Base-by-base conservation (phyloP, 2,888 invertebrate genomes). In the Villa cingulata region DNA sequence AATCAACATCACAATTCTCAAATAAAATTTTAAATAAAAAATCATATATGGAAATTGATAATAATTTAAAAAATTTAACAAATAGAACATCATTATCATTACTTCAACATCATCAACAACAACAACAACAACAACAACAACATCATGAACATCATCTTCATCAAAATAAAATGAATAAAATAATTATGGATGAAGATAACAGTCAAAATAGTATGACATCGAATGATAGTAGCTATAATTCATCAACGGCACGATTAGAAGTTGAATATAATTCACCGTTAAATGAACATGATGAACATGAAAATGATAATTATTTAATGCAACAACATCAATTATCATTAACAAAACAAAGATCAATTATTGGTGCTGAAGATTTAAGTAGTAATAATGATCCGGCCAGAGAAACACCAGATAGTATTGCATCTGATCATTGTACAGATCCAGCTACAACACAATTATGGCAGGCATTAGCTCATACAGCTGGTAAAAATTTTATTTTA, bases 181-280 rank as follows among this genome's bases (percentile, higher is more conserved):
- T 37, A 7, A 43, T 44, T 37, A 40, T 40, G 36, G 48, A 51
- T 42, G 49, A 50, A 17, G 49, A 49, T 20, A 39, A 40, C 20
- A 52, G 48, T 19, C 48, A 37, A 23, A 23, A 23, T 23, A 7
- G 7, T 23, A 23, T 4, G 4, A 32, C 29, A 12, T 32, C 29
- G 18, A 65, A 63, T 46, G 68, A 68, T 48, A 74, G 71, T 55
- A 74, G 71, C 55, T 83, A 84, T 1, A 85, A 86, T 70, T 82
- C 82, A 2, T 83, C 81, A 56, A n/a, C n/a, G n/a, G n/a, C n/a
- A n/a, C 71, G 83, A 57, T 68, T 84, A 57, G 83, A 83, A 59
- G 83, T 83, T 66, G 83, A 83, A 64, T 79, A 80, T 41, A 54
- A 53, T 64, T 71, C 71, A 34, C 71, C 71, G 59, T 70, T 59